Evolutionary conservation across 2,888 invertebrate genomes (phyloP), one percentile per base, ranked within the genome.

Genomic region (Drosophila infuscata): DNA sequence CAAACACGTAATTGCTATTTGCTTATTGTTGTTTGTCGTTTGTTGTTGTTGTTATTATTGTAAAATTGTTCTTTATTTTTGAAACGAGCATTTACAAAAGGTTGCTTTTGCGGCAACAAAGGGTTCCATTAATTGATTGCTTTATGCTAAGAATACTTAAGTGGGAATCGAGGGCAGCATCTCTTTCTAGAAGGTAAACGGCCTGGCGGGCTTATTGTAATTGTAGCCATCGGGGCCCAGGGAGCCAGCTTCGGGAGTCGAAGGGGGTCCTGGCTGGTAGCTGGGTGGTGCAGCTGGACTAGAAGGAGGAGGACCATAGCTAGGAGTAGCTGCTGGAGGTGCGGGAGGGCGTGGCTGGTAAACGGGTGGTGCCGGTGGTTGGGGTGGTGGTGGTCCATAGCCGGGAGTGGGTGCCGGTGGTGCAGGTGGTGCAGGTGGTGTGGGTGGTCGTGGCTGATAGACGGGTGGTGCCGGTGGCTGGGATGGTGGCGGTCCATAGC

Each of bases 151-250:
- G 36, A 62, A 63, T 81, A 65, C 81, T 81, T 67, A 61, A 35
- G 51, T 48, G 53, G 56, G 36, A 57, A 58, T 65, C 41, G 33
- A 46, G 33, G 36, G 49, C 67, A 57, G 15, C 25, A 48, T 69
- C 46, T 15, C 4, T 25, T 6, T 46, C 76, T 92, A 93, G 72
- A 88, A 93, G 77, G 87, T 91, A 64, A 93, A 93, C 32, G 91
- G 89, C 59, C 83, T 91, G 62, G 89, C 88, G 54, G 93, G 93
- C 72, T 92, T 91, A 71, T 92, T 92, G 71, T 93, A 93, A 69
- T 92, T 92, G 76, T 93, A 93, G 49, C 93, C 93, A 76, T 93
- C 93, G 38, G 91, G 91, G 38, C 93, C 93, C 66, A 92, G 75
- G 5, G 92, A 91, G 9, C 92, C 92, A 5, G 92, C 83, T 17